Evolutionary conservation across 1,140 invertebrate species (phyloP).

Genomic region (Heterodera schachtii): DNA sequence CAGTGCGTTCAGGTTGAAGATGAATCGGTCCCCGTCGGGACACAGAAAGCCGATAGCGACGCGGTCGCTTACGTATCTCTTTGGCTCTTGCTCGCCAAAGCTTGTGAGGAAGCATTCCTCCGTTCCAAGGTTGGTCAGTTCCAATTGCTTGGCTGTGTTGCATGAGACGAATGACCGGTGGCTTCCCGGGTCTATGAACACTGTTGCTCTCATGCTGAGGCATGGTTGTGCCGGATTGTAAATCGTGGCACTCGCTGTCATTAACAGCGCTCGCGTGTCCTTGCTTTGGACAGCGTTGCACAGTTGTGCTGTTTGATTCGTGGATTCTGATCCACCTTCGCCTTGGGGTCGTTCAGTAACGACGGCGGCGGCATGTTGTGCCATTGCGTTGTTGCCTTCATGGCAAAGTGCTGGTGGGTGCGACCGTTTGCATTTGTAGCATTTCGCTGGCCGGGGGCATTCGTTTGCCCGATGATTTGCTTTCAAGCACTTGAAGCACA

Average conservation of each 20-base stretch:
- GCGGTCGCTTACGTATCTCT: too few species aligned
- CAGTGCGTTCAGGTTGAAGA: too few species aligned
- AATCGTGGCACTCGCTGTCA: not conserved
- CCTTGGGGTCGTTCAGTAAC: not conserved
- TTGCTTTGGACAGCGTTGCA: not conserved
- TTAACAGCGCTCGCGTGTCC: not conserved
- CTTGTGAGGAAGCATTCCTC: not conserved
- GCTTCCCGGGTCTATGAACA: conserved; percentile 5
- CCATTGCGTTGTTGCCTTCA: too few species aligned
- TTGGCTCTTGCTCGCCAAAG: not conserved
- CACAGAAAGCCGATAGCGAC: too few species aligned
- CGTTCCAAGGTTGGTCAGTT: not conserved
- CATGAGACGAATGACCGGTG: not conserved
- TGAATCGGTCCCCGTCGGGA: too few species aligned
- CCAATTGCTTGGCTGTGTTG: not conserved
- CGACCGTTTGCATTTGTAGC: not conserved
- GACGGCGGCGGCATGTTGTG: too few species aligned
- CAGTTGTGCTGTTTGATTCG: conserved; percentile 1
- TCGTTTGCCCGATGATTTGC: conserved; percentile 1
- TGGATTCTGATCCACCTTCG: too few species aligned
- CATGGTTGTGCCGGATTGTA: not conserved
- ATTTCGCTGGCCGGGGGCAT: not conserved
- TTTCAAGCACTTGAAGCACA: not conserved
- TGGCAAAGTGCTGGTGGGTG: not conserved
- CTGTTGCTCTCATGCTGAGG: not conserved